Percentiles rank a stretch among this genome's conserved stretches.
Conservation (phyloP, 1,140 invertebrate species). For the silkworm (Bombyx mori) region ASM3026992v2 NC_085125.1:12659501-12660000, state of each 20-base stretch:
- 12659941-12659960: conserved; percentile 26
- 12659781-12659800: conserved; percentile 81
- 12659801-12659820: conserved; percentile 44
- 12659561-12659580: conserved; percentile 51
- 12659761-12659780: conserved; percentile 81
- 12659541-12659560: conserved; percentile 55
- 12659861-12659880: conserved; percentile 25
- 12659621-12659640: conserved; percentile 11
- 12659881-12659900: conserved; percentile 32
- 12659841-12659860: conserved; percentile 34
- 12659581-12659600: conserved; percentile 20
- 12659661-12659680: conserved; percentile 40
- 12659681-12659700: conserved; percentile 30
- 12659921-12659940: conserved; percentile 22
- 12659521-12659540: conserved; percentile 54
- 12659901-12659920: conserved; percentile 22
- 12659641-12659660: conserved; percentile 29
- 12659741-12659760: conserved; percentile 75
- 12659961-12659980: conserved; percentile 27
- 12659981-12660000: conserved; percentile 41
- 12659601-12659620: conserved; percentile 24
- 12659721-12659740: conserved; percentile 62
- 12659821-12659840: conserved; percentile 35
- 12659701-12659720: conserved; percentile 35
- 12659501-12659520: conserved; percentile 45